phyloP scores from a whole-genome alignment of 2,888 invertebrate genomes.

The Choreutis nemorana region DNA sequence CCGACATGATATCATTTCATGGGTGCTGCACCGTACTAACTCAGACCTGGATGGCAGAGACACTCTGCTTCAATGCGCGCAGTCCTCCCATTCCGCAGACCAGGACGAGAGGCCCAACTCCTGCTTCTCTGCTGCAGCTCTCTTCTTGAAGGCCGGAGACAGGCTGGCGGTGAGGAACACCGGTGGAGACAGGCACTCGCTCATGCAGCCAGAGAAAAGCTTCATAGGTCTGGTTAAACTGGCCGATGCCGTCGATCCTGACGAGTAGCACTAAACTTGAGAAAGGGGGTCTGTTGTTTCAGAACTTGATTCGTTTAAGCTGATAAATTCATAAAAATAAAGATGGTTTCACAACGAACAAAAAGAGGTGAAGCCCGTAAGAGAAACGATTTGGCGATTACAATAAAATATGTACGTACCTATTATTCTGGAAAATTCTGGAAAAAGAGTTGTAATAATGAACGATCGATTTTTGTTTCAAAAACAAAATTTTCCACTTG shows the following conservation, averaged over 20 bases:
- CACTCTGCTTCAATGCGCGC: constrained; percentile 77
- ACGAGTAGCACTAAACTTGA: constrained; percentile 19
- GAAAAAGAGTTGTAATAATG: too few species aligned
- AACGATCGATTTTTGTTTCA: too few species aligned
- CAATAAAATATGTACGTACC: too few species aligned
- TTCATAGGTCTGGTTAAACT: constrained; percentile 84
- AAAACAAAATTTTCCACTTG: too few species aligned
- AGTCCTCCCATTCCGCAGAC: constrained; percentile 67
- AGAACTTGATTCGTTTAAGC: too few species aligned
- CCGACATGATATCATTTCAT: constrained; percentile 78
- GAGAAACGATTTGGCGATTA: too few species aligned
- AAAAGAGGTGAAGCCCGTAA: too few species aligned
- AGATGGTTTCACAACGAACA: too few species aligned
- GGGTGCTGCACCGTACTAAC: constrained; percentile 71
- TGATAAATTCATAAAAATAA: too few species aligned
- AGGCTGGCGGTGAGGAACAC: constrained; percentile 74
- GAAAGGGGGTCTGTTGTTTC: neutral
- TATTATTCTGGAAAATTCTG: too few species aligned
- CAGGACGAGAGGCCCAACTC: constrained; percentile 71
- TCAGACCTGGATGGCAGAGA: constrained; percentile 58
- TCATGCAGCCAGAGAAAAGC: constrained; percentile 79
- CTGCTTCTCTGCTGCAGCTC: constrained; percentile 76
- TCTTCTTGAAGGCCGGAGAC: constrained; percentile 71
- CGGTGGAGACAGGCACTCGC: constrained; percentile 70
- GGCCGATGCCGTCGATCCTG: constrained; percentile 61